These are phyloP conservation scores for Heterotilapia buettikoferi DNA, from an alignment of 2,113 vertebrate species.

Conservation along the genomic window DNA sequence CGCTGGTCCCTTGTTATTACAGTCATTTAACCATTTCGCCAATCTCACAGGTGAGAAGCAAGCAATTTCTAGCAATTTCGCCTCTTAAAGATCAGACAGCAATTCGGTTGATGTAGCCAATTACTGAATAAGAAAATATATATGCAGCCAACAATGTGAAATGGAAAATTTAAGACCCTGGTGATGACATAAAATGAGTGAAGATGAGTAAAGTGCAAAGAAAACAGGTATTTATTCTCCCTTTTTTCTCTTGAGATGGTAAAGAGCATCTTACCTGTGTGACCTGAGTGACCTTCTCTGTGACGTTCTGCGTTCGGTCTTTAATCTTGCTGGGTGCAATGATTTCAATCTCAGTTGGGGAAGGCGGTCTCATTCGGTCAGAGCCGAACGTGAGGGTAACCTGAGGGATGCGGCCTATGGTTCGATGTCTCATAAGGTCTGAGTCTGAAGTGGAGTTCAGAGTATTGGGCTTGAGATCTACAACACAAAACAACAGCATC, in stretches of 20 bases:
- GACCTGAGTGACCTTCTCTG: constrained; percentile 97
- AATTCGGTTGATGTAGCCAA: not conserved
- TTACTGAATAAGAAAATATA: not conserved
- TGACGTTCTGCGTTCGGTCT: constrained; percentile 95
- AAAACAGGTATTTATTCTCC: not conserved
- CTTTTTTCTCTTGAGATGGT: not conserved
- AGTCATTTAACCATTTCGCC: not conserved
- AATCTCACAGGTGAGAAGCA: not conserved
- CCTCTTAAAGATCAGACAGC: not conserved
- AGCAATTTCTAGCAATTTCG: not conserved
- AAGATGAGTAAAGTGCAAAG: not conserved
- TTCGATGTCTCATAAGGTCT: constrained; percentile 83
- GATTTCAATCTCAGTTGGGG: constrained; percentile 92
- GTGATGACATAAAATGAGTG: not conserved
- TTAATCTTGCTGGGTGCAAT: constrained; percentile 93
- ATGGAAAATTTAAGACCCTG: not conserved
- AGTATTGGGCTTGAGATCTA: constrained; percentile 79
- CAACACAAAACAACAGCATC: not conserved
- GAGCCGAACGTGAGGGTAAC: constrained; percentile 91
- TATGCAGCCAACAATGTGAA: not conserved
- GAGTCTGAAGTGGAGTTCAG: constrained; percentile 86
- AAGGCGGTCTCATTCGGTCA: constrained; percentile 85
- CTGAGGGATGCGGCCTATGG: constrained; percentile 88
- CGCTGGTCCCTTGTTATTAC: not conserved
- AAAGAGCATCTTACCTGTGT: constrained; percentile 80